Percentiles rank a stretch among this genome's conserved stretches.
Evolutionary conservation across 1,140 invertebrate genomes (phyloP).

Genomic region (Wiebesia pumilae): DNA sequence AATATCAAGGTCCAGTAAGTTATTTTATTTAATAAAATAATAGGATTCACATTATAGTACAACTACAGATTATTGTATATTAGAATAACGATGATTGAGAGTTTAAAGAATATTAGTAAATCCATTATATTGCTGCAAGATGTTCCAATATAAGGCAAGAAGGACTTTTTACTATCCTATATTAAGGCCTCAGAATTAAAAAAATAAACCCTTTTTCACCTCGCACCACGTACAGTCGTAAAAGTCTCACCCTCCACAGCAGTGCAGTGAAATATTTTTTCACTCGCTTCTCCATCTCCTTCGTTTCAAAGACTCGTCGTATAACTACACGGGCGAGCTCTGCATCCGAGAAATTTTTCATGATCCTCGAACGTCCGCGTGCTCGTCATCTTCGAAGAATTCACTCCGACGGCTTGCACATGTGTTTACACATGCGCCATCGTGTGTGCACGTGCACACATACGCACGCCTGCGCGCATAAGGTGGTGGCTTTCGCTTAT

Average conservation of each 20-base stretch:
- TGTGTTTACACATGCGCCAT: not conserved
- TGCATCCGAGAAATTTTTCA: slow-evolving; percentile 42
- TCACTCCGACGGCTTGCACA: not conserved
- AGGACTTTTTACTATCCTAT: not conserved
- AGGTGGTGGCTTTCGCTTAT: not conserved
- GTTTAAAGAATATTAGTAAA: not conserved
- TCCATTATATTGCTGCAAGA: not conserved
- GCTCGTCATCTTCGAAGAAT: slow-evolving; percentile 51
- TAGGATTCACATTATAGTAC: no score
- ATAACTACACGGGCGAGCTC: not conserved
- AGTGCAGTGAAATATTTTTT: slow-evolving; percentile 9
- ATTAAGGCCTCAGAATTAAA: slow-evolving; percentile 2
- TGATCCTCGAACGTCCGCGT: slow-evolving; percentile 14
- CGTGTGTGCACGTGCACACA: not conserved
- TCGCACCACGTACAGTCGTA: slow-evolving; percentile 13
- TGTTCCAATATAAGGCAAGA: not conserved
- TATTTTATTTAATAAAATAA: no score
- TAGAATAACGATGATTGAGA: not conserved
- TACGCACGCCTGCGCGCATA: not conserved
- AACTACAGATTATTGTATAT: no score
- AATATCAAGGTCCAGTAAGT: no score
- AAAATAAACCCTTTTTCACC: not conserved
- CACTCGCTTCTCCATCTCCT: not conserved
- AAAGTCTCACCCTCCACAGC: slow-evolving; percentile 29
- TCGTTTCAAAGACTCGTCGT: not conserved